phyloP scores from a whole-genome alignment of 2,888 invertebrate genomes.

The Steinernema scapterisci region DNA sequence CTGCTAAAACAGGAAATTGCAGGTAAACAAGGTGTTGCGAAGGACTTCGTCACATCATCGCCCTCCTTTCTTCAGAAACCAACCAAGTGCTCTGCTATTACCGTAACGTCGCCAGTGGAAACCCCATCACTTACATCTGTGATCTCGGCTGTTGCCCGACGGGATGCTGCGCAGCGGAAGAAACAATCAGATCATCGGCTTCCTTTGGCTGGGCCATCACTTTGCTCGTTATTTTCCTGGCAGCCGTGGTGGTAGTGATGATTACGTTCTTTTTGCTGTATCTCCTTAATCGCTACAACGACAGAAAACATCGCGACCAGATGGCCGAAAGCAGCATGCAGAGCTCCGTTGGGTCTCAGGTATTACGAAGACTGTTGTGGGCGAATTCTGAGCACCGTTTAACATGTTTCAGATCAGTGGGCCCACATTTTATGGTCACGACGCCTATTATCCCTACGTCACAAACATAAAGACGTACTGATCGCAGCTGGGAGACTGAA shows the following conservation, averaged over 20 bases:
- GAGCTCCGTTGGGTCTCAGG: slow-evolving; percentile 34
- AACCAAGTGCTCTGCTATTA: slow-evolving; percentile 61
- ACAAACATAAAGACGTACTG: slow-evolving; percentile 33
- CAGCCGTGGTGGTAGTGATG: slow-evolving; percentile 16
- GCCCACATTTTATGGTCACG: slow-evolving; percentile 35
- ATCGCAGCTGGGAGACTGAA: background rate
- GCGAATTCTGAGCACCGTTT: background rate
- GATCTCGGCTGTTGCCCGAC: slow-evolving; percentile 60
- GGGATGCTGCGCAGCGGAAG: slow-evolving; percentile 58
- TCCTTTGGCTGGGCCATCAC: slow-evolving; percentile 62
- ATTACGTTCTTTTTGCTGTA: slow-evolving; percentile 34
- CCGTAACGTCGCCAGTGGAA: slow-evolving; percentile 47
- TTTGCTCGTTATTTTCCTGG: slow-evolving; percentile 50
- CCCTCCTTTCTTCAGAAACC: slow-evolving; percentile 44
- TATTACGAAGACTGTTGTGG: background rate
- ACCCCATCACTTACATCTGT: slow-evolving; percentile 57
- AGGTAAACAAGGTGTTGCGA: slow-evolving; percentile 38
- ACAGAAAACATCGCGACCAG: slow-evolving; percentile 35
- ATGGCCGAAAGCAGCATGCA: slow-evolving; percentile 34
- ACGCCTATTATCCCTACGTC: slow-evolving; percentile 36
- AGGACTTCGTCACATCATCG: background rate
- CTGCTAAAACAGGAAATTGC: slow-evolving; percentile 58
- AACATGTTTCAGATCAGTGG: slow-evolving; percentile 33
- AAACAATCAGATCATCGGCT: slow-evolving; percentile 41
- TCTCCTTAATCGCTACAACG: slow-evolving; percentile 33